Evolutionary conservation across 1,140 invertebrate genomes (phyloP).

Genomic region (Saccostrea echinata): DNA sequence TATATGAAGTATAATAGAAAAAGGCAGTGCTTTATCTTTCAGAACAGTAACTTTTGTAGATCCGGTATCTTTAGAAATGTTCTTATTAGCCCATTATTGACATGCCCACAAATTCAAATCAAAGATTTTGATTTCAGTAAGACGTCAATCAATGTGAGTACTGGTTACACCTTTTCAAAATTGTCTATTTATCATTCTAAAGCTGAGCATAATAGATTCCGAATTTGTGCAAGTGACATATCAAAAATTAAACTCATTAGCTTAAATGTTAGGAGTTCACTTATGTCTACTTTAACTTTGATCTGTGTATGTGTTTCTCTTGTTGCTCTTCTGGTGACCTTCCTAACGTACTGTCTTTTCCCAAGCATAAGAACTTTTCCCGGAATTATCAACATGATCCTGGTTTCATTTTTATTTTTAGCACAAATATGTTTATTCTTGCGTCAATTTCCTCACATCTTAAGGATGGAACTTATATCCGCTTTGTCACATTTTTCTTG

Average conservation of each 20-base stretch:
- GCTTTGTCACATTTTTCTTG: slow-evolving; percentile 16
- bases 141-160: neutral
- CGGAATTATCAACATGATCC: slow-evolving; percentile 66
- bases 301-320: slow-evolving; percentile 58
- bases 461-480: neutral
- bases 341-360: slow-evolving; percentile 64
- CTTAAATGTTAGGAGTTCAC: neutral
- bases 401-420: slow-evolving; percentile 60
- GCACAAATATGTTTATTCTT: slow-evolving; percentile 52
- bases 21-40: neutral
- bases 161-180: neutral
- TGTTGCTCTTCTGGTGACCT: slow-evolving; percentile 58
- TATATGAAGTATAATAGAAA: neutral
- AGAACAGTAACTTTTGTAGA: neutral
- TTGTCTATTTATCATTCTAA: neutral
- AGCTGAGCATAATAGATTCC: neutral
- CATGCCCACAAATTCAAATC: slow-evolving; percentile 16
- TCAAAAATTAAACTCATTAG: neutral
- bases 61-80: neutral
- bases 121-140: neutral
- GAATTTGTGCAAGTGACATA: neutral
- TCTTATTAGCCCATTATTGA: neutral
- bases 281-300: neutral
- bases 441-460: neutral
- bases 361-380: slow-evolving; percentile 62